A percentile compares a stretch with the other conserved stretches of the same genome.
phyloP scores from a whole-genome alignment of 2,113 vertebrate genomes.

The Zapornia atra region DNA sequence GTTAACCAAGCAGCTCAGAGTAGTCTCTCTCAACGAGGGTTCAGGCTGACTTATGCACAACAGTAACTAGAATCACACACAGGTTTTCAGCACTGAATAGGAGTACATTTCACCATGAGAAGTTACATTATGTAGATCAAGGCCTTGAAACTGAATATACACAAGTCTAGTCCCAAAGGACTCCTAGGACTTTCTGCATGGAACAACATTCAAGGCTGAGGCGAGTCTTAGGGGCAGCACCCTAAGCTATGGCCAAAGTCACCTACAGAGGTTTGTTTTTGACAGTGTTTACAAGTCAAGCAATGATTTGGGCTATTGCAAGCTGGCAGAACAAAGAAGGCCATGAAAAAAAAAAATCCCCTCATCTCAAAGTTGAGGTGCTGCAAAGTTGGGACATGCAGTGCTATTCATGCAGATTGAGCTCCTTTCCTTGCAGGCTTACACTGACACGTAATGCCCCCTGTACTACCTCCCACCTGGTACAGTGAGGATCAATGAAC shows the following conservation, averaged over 20 bases:
- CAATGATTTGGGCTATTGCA: neutral
- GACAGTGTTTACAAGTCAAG: neutral
- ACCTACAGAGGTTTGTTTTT: neutral
- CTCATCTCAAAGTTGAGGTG: neutral
- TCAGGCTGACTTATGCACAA: neutral
- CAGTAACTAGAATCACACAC: neutral
- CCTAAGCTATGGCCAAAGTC: neutral
- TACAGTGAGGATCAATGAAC: neutral
- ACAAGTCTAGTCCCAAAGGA: neutral
- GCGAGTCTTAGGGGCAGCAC: neutral
- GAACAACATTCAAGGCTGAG: neutral
- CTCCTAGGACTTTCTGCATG: neutral
- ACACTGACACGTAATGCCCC: too few species aligned
- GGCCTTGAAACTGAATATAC: neutral
- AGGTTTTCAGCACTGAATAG: neutral
- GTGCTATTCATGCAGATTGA: neutral
- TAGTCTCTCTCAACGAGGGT: fast-evolving
- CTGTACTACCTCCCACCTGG: neutral
- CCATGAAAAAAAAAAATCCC: neutral
- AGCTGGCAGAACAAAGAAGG: neutral
- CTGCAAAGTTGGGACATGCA: neutral
- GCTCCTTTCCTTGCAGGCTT: neutral
- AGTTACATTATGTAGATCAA: neutral
- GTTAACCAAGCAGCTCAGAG: neutral
- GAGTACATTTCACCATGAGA: neutral